These are phyloP conservation scores for Alouatta palliata DNA, from an alignment of 2,113 vertebrate species.

Conservation along the genomic window DNA sequence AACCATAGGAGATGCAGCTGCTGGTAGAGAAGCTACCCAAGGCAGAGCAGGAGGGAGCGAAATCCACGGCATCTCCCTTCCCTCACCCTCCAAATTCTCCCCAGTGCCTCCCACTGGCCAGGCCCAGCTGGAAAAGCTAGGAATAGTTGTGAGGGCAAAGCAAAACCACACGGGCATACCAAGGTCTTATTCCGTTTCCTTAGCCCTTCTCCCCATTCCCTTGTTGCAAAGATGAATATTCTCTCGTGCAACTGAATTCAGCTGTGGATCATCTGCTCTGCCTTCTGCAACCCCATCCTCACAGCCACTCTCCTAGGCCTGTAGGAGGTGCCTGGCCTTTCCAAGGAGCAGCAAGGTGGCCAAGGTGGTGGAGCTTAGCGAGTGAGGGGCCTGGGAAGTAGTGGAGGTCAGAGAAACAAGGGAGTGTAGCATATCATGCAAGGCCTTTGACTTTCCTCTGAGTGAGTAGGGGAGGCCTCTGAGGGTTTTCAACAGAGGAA, in stretches of 20 bases:
- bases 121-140: background rate
- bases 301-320: background rate
- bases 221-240: background rate
- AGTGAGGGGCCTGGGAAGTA: background rate
- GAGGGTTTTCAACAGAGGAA: background rate
- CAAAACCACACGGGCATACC: background rate
- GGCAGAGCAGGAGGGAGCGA: background rate
- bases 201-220: background rate
- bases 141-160: background rate
- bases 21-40: background rate
- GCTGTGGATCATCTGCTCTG: background rate
- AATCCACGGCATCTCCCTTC: background rate
- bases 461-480: background rate
- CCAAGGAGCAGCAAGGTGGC: background rate
- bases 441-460: no score
- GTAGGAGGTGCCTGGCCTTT: background rate
- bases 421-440: background rate
- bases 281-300: background rate
- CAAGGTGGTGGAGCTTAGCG: background rate
- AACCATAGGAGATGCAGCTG: background rate
- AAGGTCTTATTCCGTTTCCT: background rate
- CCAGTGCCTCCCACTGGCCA: background rate
- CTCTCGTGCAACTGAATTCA: background rate
- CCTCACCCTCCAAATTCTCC: background rate
- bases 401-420: background rate